These are phyloP conservation scores for Caerostris extrusa DNA, from an alignment of 1,140 invertebrate genomes.

Conservation along the genomic window DNA sequence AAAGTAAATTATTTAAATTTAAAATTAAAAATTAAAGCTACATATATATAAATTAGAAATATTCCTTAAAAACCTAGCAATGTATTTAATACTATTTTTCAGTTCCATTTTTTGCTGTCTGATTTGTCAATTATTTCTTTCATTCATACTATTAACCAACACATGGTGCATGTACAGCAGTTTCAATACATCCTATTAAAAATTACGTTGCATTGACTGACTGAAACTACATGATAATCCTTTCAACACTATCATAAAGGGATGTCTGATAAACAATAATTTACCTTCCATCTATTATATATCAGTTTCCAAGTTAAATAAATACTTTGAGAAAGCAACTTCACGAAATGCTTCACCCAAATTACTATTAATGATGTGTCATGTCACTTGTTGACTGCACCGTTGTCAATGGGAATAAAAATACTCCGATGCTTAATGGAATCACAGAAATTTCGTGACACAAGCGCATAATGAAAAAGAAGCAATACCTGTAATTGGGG, in stretches of 20 bases:
- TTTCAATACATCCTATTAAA: too few species aligned
- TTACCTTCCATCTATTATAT: neutral
- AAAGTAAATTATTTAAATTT: too few species aligned
- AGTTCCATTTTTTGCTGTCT: too few species aligned
- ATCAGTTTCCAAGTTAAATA: neutral
- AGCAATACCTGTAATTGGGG: neutral
- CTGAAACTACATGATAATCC: too few species aligned
- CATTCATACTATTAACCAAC: too few species aligned
- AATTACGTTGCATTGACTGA: too few species aligned
- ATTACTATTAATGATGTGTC: neutral
- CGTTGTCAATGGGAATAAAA: neutral
- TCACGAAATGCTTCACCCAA: neutral
- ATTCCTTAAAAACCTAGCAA: too few species aligned
- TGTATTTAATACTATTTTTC: too few species aligned
- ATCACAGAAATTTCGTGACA: conserved; percentile 27
- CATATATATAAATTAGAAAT: too few species aligned
- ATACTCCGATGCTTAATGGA: neutral
- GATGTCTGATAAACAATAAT: neutral
- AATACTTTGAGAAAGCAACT: neutral
- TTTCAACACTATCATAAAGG: neutral
- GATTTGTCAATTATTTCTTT: too few species aligned
- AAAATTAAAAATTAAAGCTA: too few species aligned
- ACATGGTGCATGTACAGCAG: too few species aligned
- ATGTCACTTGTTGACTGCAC: neutral
- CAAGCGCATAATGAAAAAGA: neutral